phyloP scores from a whole-genome alignment of 2,888 invertebrate genomes.

The Diabrotica balteata region DNA sequence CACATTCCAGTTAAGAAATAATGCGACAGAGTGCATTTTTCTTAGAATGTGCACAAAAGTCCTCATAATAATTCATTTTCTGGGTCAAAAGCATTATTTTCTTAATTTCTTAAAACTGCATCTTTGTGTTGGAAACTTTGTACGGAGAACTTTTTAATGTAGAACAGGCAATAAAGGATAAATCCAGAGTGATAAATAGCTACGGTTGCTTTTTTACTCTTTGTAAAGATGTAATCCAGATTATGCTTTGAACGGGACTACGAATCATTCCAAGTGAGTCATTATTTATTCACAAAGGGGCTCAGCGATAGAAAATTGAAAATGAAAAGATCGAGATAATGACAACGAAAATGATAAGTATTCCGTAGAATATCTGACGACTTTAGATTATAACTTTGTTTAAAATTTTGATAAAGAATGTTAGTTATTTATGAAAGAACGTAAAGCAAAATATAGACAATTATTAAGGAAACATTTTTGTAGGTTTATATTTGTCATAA shows the following conservation, averaged over 20 bases:
- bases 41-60: too few relatives aligned
- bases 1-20: too few relatives aligned
- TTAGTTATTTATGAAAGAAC: too few relatives aligned
- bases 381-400: conserved; percentile 4
- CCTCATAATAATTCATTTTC: too few relatives aligned
- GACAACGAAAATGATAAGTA: conserved; percentile 7
- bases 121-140: too few relatives aligned
- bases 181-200: conserved; percentile 26
- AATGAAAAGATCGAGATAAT: conserved; percentile 13
- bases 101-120: too few relatives aligned
- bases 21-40: too few relatives aligned
- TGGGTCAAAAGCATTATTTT: too few relatives aligned
- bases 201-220: conserved; percentile 19
- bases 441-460: too few relatives aligned
- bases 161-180: conserved; percentile 13
- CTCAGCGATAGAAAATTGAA: conserved; percentile 13
- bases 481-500: too few relatives aligned
- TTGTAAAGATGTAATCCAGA: conserved; percentile 25
- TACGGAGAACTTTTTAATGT: background rate
- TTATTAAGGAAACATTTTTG: too few relatives aligned
- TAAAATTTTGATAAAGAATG: background rate
- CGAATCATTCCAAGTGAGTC: conserved; percentile 24
- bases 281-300: conserved; percentile 28
- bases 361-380: background rate
- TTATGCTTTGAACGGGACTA: conserved; percentile 21